Percentiles rank a stretch among this genome's conserved stretches.
Conservation (phyloP, 2,113 vertebrate species). For the Naja naja region DNA sequence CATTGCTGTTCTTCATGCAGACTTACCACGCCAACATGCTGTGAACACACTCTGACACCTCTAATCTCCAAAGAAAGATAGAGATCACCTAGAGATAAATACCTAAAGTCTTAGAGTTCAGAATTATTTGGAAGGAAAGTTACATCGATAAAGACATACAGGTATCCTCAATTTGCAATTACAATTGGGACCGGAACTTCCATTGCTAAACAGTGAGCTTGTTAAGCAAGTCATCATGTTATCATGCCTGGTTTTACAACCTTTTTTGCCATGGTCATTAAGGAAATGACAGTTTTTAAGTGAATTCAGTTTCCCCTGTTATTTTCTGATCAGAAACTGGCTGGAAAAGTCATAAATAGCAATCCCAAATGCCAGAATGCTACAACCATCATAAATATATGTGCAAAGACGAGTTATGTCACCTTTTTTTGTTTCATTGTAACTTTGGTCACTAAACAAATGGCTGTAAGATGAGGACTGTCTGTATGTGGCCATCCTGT, state of each 20-base stretch:
- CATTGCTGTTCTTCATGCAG: not conserved
- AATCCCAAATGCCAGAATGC: not conserved
- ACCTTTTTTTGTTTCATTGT: not conserved
- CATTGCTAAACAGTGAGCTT: not conserved
- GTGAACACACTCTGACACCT: not conserved
- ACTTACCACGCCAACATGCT: not conserved
- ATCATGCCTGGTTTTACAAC: not conserved
- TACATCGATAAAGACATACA: not conserved
- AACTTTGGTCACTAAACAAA: not conserved
- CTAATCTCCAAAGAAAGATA: not conserved
- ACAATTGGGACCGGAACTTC: not conserved
- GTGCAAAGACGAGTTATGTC: not conserved
- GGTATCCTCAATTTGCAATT: not conserved
- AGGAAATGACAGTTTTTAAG: not conserved
- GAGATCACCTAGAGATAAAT: not conserved
- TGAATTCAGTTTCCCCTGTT: not conserved
- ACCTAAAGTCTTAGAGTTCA: not conserved
- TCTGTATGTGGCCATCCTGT: not conserved
- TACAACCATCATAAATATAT: not conserved
- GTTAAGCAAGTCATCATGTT: not conserved
- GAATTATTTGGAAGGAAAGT: not conserved
- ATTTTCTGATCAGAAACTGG: not conserved
- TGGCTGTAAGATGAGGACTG: not conserved
- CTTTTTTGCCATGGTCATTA: not conserved
- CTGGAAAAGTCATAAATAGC: not conserved